Percentiles rank a stretch among this genome's conserved stretches.
Evolutionary conservation across 2,113 vertebrate species (phyloP).

Genomic region (Paramormyrops kingsleyae): DNA sequence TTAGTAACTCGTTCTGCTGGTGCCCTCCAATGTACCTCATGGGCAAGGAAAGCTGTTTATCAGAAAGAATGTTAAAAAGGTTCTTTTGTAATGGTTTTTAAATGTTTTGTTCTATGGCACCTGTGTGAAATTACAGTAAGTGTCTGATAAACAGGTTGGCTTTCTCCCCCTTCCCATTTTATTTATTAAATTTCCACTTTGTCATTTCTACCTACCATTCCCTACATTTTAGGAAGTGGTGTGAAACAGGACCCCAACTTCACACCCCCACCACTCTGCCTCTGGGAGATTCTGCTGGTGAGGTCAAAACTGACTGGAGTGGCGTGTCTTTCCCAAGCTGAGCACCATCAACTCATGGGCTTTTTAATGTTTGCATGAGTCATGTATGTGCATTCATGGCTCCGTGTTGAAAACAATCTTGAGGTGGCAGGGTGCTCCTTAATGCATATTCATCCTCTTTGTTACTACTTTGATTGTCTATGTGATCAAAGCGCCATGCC

Average conservation of each 20-base stretch:
- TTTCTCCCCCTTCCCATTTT: not conserved
- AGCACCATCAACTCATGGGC: not conserved
- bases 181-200: not conserved
- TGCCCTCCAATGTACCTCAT: not conserved
- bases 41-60: not conserved
- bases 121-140: not conserved
- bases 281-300: not conserved
- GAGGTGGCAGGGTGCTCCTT: not conserved
- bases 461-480: too few species aligned
- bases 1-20: not conserved
- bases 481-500: too few species aligned
- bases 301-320: not conserved
- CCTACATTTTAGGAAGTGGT: not conserved
- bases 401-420: not conserved
- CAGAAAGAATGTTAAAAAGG: not conserved
- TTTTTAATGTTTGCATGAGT: not conserved
- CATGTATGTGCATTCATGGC: not conserved
- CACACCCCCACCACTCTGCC: not conserved
- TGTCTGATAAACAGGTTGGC: not conserved
- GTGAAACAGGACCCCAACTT: not conserved
- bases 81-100: not conserved
- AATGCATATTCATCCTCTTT: not conserved
- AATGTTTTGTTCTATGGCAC: not conserved
- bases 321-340: not conserved
- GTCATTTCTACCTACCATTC: not conserved